Evolutionary conservation across 2,797 vertebrate species (phyloP).

Genomic region (Pantherophis alleghaniensis): DNA sequence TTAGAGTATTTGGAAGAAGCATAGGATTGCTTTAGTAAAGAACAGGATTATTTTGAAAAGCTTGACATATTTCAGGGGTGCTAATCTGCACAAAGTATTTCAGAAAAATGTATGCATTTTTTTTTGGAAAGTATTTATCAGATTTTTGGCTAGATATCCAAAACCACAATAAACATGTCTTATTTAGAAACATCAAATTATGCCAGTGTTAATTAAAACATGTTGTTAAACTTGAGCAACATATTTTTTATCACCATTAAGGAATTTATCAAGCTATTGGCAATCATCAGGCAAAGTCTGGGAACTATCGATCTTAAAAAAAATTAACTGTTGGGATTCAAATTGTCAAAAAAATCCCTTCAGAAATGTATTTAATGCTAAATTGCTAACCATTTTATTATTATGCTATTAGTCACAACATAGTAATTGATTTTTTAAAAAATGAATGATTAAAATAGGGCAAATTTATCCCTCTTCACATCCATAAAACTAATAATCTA

Average conservation of each 20-base stretch:
- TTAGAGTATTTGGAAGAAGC: not conserved
- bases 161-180: not conserved
- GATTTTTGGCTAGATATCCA: not conserved
- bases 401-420: not conserved
- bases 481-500: not conserved
- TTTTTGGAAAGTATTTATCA: not conserved
- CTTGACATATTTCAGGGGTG: not conserved
- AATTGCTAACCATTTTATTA: not conserved
- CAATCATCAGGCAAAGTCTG: not conserved
- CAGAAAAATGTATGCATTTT: not conserved
- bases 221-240: not conserved
- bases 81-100: not conserved
- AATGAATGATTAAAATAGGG: not conserved
- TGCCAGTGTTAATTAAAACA: not conserved
- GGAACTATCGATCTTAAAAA: not conserved
- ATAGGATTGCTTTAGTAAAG: not conserved
- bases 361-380: not conserved
- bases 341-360: not conserved
- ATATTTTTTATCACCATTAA: not conserved
- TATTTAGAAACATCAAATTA: not conserved
- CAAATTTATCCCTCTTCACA: not conserved
- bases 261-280: not conserved
- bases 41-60: not conserved
- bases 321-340: not conserved
- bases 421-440: not conserved